Evolutionary conservation across 2,888 invertebrate species (phyloP), one percentile per base, ranked within the genome.

Genomic region (Agrochola macilenta): DNA sequence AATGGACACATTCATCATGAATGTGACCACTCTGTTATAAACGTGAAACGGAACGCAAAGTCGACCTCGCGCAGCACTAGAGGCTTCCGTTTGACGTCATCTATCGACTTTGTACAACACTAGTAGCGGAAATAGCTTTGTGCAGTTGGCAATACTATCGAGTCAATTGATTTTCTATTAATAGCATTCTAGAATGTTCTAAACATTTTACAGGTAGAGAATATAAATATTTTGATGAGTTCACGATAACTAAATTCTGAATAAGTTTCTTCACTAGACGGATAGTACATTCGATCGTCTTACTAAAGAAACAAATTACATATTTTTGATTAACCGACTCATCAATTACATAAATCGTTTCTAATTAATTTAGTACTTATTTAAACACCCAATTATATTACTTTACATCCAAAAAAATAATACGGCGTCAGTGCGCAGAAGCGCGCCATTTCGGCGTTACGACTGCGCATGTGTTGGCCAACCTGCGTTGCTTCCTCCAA

Each of bases 401-500:
- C 0, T n/a, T n/a, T 35, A 20, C 7, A 0, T 20, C 4, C 1
- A 61, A 58, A 70, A 74, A 73, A 60, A 57, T 46, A 30, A 5
- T 58, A n/a, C 39, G 26, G 74, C 78, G 58, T 78, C 86, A 87
- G 68, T 90, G 93, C 93, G 94, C 94, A 94, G 93, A 93, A 90
- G 93, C 95, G 94, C 95, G 95, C 94, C 93, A 93, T 94, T 93
- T 92, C 91, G 90, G 88, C 89, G 91, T 89, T 91, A 87, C 87
- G 90, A 86, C 85, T 90, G 94, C 95, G 95, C 94, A 94, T 91
- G 88, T 88, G 95, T 96, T 96, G 96, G 96, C 91, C 94, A 92
- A 91, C 92, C 93, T 94, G 96, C 89, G 83, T 91, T 91, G 90
- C 93, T 95, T 95, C 95, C 95, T 94, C 94, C 95, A 96, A 96